Evolutionary conservation across 1,140 invertebrate species (phyloP), one percentile per base, ranked within the genome.

Genomic region (Pinna nobilis): DNA sequence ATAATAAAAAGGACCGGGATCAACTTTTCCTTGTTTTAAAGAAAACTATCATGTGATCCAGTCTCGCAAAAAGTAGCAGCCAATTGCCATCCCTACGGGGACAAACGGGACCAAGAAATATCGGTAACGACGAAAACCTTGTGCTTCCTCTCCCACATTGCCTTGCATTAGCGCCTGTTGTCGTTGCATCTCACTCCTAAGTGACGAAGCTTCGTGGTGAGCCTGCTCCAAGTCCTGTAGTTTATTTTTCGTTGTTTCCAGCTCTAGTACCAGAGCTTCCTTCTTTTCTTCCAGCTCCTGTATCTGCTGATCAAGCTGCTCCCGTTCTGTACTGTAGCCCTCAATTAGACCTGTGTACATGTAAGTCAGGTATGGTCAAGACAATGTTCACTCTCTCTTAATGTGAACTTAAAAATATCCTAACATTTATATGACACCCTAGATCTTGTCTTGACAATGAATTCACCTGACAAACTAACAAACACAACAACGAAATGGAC

Each of bases 341-440:
- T 82, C 78, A 25, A 88, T 80, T 47, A 88, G 63, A 68, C 86
- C 87, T 89, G 61, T n/a, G 74, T 32, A 66, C n/a, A 73, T 3
- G n/a, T n/a, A n/a, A n/a, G n/a, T n/a, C n/a, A n/a, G n/a, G n/a
- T n/a, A n/a, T n/a, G n/a, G n/a, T n/a, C n/a, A n/a, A n/a, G n/a
- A n/a, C n/a, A n/a, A n/a, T n/a, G n/a, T n/a, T n/a, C n/a, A n/a
- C n/a, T n/a, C n/a, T n/a, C n/a, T n/a, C n/a, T n/a, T n/a, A n/a
- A n/a, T n/a, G n/a, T n/a, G n/a, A n/a, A n/a, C n/a, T n/a, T n/a
- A n/a, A n/a, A n/a, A n/a, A n/a, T n/a, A n/a, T n/a, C n/a, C n/a
- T n/a, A n/a, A n/a, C n/a, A n/a, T n/a, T n/a, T n/a, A n/a, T n/a
- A n/a, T n/a, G n/a, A n/a, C n/a, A n/a, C n/a, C n/a, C n/a, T n/a